These are phyloP conservation scores for Ctena decussata DNA, from an alignment of 2,888 invertebrate species.

Conservation along the genomic window DNA sequence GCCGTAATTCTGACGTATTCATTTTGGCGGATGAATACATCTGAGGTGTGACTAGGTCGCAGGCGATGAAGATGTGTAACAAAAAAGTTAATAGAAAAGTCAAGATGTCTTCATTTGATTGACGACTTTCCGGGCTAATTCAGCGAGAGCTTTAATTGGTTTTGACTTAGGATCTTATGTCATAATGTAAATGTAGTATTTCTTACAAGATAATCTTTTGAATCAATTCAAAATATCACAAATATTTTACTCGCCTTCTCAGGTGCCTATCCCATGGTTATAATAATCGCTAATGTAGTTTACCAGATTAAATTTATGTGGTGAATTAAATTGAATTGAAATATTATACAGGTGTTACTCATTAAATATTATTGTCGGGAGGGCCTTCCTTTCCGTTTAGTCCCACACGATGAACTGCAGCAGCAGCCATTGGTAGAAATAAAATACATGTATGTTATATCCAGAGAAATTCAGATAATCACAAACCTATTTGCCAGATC, in stretches of 20 bases:
- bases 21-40: constrained; percentile 12
- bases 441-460: no score
- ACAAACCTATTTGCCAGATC: no score
- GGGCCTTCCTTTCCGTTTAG: no score
- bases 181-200: not conserved
- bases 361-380: not conserved
- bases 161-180: not conserved
- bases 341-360: not conserved
- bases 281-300: not conserved
- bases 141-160: not conserved
- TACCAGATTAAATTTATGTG: not conserved
- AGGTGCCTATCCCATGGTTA: not conserved
- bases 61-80: constrained; percentile 14
- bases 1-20: constrained; percentile 11
- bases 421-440: no score
- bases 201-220: not conserved
- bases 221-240: not conserved
- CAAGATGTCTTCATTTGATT: constrained; percentile 1
- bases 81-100: constrained; percentile 21
- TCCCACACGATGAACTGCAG: no score
- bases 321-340: not conserved
- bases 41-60: constrained; percentile 3
- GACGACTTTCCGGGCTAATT: constrained; percentile 7
- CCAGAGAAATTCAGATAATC: no score
- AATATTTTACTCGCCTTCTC: not conserved